Percentiles rank a stretch among this genome's conserved stretches.
Conservation (phyloP, 2,113 vertebrate genomes). For the crab-eating macaque (Macaca fascicularis) region T2T-MFA8v1.1 NC_088392.1:37496501-37497000, state of each 20-base stretch:
- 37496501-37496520: background rate
- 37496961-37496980: background rate
- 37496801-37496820: background rate
- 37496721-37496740: background rate
- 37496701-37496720: background rate
- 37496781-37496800: background rate
- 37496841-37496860: background rate
- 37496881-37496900: background rate
- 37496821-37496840: background rate
- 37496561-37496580: background rate
- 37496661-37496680: background rate
- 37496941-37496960: background rate
- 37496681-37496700: background rate
- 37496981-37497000: background rate
- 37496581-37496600: background rate
- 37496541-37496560: background rate
- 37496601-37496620: background rate
- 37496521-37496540: background rate
- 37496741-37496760: background rate
- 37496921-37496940: background rate
- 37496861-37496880: background rate
- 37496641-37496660: background rate
- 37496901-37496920: background rate
- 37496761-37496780: background rate
- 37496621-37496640: background rate